Base-by-base conservation (phyloP, 1,140 invertebrate genomes). In the Apolygus lucorum region DNA sequence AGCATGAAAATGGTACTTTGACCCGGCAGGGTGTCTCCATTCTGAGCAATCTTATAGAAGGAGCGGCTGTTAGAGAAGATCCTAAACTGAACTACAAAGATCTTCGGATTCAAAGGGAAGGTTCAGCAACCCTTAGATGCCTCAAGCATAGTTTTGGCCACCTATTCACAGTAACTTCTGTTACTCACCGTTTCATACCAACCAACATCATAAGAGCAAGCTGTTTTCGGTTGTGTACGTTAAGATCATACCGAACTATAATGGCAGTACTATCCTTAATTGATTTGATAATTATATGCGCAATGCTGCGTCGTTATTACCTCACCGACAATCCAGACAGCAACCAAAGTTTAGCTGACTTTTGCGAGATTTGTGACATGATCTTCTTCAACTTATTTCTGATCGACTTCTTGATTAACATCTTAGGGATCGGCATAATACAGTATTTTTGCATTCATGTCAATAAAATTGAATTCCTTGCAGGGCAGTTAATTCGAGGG, bases 371-470 rank as follows among this genome's bases (percentile, higher is more conserved):
- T n/a, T 21, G n/a, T 21, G 64, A 66, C 64, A 21, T 42, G n/a
- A 1, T 34, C 11, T 66, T 28, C 24, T 66, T 66, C 64, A n/a
- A 29, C 13, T 24, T 66, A 21, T 66, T 66, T 28, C 34, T 42
- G 2, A 24, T 66, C 25, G 64, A 66, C 17, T 66, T 66, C 28
- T 13, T 66, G 1, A 28, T 66, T 4, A 24, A 34, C 17, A 34
- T 66, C 34, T 34, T 66, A 8, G 64, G 64, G 13, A 66, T 34
- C 34, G 64, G 64, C 14, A 21, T 42, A 11, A 26, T 66, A 1
- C 64, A 66, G 21, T 66, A 66, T 42, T 66, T 66, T 34, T 21
- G 17, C n/a, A 25, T n/a, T 34, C 64, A 66, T n/a, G 64, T 34
- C 14, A 66, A 66, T 26, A 66, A 66, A 42, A 26, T 66, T 25